phyloP scores from a whole-genome alignment of 2,113 vertebrate species.

The Mustelus asterias region DNA sequence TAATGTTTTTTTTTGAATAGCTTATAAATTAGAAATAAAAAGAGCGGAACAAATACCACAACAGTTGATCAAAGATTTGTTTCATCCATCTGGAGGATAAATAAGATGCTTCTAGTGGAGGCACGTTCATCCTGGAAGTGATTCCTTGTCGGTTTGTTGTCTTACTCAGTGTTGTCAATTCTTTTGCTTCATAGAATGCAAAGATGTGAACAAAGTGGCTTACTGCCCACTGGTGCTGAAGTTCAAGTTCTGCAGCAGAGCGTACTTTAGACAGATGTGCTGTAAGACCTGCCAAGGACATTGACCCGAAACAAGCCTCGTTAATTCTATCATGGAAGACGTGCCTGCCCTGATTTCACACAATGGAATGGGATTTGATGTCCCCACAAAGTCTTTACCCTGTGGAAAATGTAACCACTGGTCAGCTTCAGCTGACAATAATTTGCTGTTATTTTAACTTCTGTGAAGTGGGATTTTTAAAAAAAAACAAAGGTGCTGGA shows the following conservation, averaged over 20 bases:
- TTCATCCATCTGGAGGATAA: conserved; percentile 15
- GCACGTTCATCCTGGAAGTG: conserved; percentile 3
- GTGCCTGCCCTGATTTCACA: conserved; percentile 55
- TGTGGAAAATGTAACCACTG: conserved; percentile 93
- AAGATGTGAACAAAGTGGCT: conserved; percentile 99
- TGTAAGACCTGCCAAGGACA: conserved; percentile 99
- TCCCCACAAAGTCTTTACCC: conserved; percentile 66
- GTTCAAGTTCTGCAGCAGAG: conserved; percentile 98
- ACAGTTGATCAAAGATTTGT: not conserved
- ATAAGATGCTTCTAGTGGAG: not conserved
- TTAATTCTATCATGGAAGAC: conserved; percentile 55
- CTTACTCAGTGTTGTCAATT: not conserved
- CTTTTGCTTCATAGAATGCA: conserved; percentile 76
- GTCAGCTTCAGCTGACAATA: conserved; percentile 89
- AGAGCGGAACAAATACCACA: not conserved
- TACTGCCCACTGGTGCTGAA: conserved; percentile 98
- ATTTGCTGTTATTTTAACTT: conserved; percentile 89
- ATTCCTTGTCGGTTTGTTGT: not conserved
- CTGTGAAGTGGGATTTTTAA: conserved; percentile 92
- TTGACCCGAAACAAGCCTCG: conserved; percentile 63
- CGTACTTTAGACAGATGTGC: conserved; percentile 99
- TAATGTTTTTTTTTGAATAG: conserved; percentile 32
- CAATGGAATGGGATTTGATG: conserved; percentile 56
- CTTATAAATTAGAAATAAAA: conserved; percentile 36
- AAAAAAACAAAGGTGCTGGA: conserved; percentile 92